These are phyloP conservation scores for Stenodema calcarata DNA, from an alignment of 2,888 invertebrate genomes.

Conservation along the genomic window DNA sequence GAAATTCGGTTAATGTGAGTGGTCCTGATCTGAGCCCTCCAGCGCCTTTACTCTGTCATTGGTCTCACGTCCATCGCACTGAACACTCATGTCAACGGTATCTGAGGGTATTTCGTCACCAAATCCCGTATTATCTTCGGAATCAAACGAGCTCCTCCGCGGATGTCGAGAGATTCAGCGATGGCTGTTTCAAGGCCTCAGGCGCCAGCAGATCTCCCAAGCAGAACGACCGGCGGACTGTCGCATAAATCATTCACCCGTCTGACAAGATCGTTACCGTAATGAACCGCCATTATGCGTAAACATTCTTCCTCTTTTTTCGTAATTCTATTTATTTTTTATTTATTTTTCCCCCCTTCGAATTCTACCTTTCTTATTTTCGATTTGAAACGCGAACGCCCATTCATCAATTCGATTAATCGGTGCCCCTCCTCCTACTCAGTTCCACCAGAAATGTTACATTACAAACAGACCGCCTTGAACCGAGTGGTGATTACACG, in stretches of 20 bases:
- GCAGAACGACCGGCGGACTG: conserved; percentile 27
- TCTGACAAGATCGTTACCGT: conserved; percentile 21
- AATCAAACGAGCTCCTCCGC: neutral
- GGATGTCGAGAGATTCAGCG: neutral
- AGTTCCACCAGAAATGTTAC: neutral
- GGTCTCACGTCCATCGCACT: too few relatives aligned
- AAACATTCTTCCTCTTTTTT: conserved; percentile 3
- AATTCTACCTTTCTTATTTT: neutral
- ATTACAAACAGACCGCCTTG: neutral
- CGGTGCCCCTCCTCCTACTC: neutral
- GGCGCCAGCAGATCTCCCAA: neutral
- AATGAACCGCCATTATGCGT: conserved; percentile 32
- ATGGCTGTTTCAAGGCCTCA: conserved; percentile 32
- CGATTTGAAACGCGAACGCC: neutral
- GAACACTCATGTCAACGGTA: too few relatives aligned
- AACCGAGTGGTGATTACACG: neutral
- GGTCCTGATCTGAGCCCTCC: too few relatives aligned
- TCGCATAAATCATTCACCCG: conserved; percentile 41
- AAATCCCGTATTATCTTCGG: neutral
- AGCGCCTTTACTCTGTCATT: too few relatives aligned
- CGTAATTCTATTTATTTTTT: neutral
- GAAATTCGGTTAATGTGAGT: too few relatives aligned
- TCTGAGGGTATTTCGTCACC: too few relatives aligned
- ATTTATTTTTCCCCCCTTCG: neutral
- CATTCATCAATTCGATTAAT: conserved; percentile 23